Evolutionary conservation across 2,888 invertebrate species (phyloP), one percentile per base, ranked within the genome.

Genomic region (Pasiphila rectangulata): DNA sequence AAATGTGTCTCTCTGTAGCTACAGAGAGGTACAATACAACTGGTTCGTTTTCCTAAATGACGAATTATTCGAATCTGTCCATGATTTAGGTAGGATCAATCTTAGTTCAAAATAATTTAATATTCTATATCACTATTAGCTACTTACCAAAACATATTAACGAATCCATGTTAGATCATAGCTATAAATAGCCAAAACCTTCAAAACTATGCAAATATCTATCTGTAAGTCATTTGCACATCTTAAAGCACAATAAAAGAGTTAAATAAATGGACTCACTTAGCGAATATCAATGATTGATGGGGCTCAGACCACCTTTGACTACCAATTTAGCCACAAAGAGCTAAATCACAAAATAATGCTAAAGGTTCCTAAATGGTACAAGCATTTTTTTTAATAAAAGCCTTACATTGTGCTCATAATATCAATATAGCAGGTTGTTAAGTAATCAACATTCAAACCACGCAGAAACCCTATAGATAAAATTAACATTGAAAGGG

Each of bases 401-500:
- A 50, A 20, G 15, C 23, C 25, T 32, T 20, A 23, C 23, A 16
- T 3, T 30, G 21, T 16, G 20, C 24, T 39, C 10, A 39, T 25
- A 23, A 29, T 37, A 25, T 30, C 30, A 38, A 48, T 29, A 29
- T 25, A 41, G 29, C 15, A 32, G 10, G 29, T 15, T 16, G 7
- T 20, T 12, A 13, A 36, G 29, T 42, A 44, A 64, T 72, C 68
- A 35, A 58, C 63, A 72, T 71, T 72, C 72, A 46, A 44, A 53
- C 61, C 71, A 62, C 67, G 57, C 43, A 41, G 49, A 56, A 56
- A 50, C 56, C 59, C 55, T 63, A 67, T 61, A 68, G 63, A 46
- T 56, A 49, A 64, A 68, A 71, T 72, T 71, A 64, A 65, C 72
- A 76, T 74, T 74, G 72, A 76, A 76, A 76, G 67, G 69, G 64